A percentile compares a stretch with the other conserved stretches of the same genome.
Conservation (phyloP, 2,113 vertebrate species). For the Phyllostomus hastatus region DNA sequence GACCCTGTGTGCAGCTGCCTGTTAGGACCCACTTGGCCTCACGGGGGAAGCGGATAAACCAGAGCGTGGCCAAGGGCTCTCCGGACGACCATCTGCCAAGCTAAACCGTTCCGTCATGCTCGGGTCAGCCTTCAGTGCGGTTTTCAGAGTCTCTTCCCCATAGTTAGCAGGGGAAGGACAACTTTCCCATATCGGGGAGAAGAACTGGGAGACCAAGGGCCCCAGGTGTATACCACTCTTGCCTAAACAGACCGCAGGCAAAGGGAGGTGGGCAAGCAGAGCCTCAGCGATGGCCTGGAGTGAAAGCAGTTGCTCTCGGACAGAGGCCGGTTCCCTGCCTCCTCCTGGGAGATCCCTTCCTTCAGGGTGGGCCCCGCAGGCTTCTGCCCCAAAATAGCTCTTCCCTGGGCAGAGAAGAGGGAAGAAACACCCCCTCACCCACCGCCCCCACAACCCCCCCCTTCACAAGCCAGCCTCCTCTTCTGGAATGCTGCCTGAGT, state of each 20-base stretch:
- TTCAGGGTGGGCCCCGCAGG: neutral
- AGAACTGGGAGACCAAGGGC: neutral
- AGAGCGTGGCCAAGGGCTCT: neutral
- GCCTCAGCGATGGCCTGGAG: neutral
- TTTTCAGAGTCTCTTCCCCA: neutral
- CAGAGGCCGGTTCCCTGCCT: neutral
- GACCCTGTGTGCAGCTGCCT: neutral
- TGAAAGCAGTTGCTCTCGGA: neutral
- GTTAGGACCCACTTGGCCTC: neutral
- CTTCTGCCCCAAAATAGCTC: neutral
- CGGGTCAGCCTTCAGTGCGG: neutral
- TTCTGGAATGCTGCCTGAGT: neutral
- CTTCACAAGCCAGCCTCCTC: neutral
- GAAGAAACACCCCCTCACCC: neutral
- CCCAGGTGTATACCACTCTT: neutral
- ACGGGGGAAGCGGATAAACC: neutral
- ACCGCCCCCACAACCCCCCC: neutral
- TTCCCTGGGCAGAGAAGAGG: neutral
- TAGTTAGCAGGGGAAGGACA: neutral
- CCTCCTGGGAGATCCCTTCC: neutral
- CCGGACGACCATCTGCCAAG: neutral
- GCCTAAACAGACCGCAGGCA: neutral
- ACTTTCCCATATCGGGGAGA: neutral
- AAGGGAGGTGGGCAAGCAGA: neutral
- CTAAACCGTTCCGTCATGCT: neutral